Percentiles rank a stretch among this genome's conserved stretches.
Conservation (phyloP, 2,113 vertebrate genomes). For the Megaleporinus macrocephalus region DNA sequence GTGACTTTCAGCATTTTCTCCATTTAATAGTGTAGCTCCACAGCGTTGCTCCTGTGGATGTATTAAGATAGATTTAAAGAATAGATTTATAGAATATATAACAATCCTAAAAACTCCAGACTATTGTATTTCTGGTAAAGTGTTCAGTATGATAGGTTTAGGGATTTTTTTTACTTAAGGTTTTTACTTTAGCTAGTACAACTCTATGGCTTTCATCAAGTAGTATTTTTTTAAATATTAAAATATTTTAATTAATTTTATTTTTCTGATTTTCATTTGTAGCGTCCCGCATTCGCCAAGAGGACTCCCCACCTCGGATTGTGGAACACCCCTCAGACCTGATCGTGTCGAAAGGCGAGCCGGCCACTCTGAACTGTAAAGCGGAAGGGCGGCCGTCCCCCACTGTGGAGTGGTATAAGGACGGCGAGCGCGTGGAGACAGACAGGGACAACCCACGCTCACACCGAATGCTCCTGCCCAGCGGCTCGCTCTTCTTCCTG, state of each 20-base stretch:
- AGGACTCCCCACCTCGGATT: slow-evolving; percentile 93
- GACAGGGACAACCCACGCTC: slow-evolving; percentile 93
- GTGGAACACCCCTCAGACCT: slow-evolving; percentile 97
- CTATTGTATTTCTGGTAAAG: too few relatives aligned
- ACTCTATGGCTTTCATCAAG: too few relatives aligned
- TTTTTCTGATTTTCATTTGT: neutral
- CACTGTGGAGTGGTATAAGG: slow-evolving; percentile 96
- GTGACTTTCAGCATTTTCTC: neutral
- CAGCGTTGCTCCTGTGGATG: too few relatives aligned
- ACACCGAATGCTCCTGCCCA: slow-evolving; percentile 95
- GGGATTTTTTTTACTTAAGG: too few relatives aligned
- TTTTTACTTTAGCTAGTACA: neutral
- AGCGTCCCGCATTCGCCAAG: slow-evolving; percentile 96
- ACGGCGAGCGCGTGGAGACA: slow-evolving; percentile 92
- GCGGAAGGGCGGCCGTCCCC: slow-evolving; percentile 91
- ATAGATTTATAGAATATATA: too few relatives aligned
- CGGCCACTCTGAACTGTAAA: slow-evolving; percentile 95
- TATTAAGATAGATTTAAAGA: too few relatives aligned
- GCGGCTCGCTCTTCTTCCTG: slow-evolving; percentile 93
- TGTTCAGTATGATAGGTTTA: too few relatives aligned
- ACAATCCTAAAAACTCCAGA: too few relatives aligned
- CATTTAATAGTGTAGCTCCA: neutral
- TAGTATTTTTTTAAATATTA: neutral
- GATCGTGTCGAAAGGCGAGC: slow-evolving; percentile 96
- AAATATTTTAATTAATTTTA: neutral